Evolutionary conservation across 2,888 invertebrate genomes (phyloP).

Genomic region (Pantelozetes paolii): DNA sequence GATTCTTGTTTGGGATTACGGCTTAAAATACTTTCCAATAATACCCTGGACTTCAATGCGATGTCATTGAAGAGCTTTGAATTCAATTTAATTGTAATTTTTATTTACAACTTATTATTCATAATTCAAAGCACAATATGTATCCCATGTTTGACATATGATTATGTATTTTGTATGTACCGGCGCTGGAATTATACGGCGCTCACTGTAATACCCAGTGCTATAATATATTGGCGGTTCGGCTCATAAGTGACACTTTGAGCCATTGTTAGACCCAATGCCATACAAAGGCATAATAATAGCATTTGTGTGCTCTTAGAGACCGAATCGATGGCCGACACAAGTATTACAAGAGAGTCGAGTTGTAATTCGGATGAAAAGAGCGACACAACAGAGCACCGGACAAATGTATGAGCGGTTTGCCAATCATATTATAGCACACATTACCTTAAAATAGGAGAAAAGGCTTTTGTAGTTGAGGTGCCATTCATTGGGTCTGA

Average conservation of each 20-base stretch:
- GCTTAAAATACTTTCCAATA: not conserved
- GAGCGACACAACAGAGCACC: constrained; percentile 21
- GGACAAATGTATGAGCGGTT: constrained; percentile 24
- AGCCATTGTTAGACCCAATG: not conserved
- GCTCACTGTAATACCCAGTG: not conserved
- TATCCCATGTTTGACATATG: not conserved
- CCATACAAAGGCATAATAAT: constrained; percentile 3
- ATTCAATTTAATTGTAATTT: constrained; percentile 6
- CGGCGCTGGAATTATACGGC: not conserved
- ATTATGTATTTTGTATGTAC: not conserved
- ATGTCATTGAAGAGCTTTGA: no score
- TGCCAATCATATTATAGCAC: constrained; percentile 22
- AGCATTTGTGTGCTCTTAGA: constrained; percentile 3
- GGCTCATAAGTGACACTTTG: constrained; percentile 28
- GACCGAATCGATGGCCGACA: not conserved
- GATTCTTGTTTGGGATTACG: constrained; percentile 2
- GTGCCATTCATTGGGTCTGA: constrained; percentile 9
- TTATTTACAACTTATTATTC: constrained; percentile 23
- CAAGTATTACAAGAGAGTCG: constrained; percentile 32
- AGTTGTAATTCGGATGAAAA: constrained; percentile 32
- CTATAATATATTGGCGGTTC: not conserved
- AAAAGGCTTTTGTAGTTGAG: not conserved
- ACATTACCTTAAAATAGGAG: not conserved
- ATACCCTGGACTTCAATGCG: not conserved
- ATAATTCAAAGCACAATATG: not conserved